Evolutionary conservation across 2,113 vertebrate genomes (phyloP).

Genomic region (Zingel zingel): DNA sequence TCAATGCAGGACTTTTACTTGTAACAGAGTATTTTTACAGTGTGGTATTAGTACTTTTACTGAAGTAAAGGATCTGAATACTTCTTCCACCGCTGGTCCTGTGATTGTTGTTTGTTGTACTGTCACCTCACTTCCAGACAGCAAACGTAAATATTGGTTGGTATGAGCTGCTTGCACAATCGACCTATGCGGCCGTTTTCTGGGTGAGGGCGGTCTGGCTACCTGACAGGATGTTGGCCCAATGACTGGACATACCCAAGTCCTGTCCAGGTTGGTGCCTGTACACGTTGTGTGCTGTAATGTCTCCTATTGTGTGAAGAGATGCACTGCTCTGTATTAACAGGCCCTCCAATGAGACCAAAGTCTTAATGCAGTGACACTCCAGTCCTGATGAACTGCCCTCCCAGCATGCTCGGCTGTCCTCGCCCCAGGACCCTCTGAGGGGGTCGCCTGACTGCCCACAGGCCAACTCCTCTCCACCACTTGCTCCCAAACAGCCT

Average conservation of each 20-base stretch:
- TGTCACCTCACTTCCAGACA: too few species aligned
- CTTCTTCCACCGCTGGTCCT: too few species aligned
- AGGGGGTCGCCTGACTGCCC: slow-evolving; percentile 76
- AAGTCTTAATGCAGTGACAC: slow-evolving; percentile 74
- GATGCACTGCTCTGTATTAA: slow-evolving; percentile 51
- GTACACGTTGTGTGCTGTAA: not conserved
- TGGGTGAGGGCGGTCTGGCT: too few species aligned
- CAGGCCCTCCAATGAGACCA: slow-evolving; percentile 71
- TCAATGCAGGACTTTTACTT: too few species aligned
- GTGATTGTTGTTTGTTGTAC: too few species aligned
- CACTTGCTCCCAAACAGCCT: slow-evolving; percentile 90
- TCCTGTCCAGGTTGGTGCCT: not conserved
- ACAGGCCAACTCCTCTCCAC: slow-evolving; percentile 86
- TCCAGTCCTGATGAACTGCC: slow-evolving; percentile 77
- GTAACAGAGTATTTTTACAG: too few species aligned
- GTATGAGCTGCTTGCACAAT: too few species aligned
- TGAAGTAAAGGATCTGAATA: too few species aligned
- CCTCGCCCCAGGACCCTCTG: slow-evolving; percentile 75
- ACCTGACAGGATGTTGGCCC: too few species aligned
- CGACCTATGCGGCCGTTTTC: too few species aligned
- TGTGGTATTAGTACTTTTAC: too few species aligned
- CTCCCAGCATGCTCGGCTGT: slow-evolving; percentile 78
- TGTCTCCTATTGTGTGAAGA: slow-evolving; percentile 22
- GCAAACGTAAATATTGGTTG: too few species aligned
- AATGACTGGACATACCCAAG: not conserved